phyloP scores from a whole-genome alignment of 2,113 vertebrate genomes.

The Rallus limicola region DNA sequence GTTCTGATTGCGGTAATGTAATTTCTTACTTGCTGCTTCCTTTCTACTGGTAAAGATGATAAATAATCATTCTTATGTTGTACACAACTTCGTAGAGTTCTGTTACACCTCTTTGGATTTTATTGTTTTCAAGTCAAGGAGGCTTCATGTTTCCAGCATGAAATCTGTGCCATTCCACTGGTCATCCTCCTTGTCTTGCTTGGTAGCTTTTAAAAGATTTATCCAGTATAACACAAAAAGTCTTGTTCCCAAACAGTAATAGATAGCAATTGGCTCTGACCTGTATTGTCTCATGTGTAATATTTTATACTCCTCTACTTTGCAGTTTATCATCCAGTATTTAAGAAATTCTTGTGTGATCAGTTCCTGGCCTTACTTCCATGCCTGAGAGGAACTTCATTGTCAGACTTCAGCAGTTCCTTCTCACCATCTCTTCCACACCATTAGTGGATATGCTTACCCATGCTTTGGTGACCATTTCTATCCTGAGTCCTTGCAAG shows the following conservation, averaged over 20 bases:
- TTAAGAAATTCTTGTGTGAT: neutral
- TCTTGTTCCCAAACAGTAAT: neutral
- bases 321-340: neutral
- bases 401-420: neutral
- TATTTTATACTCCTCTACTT: neutral
- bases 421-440: neutral
- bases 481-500: neutral
- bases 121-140: neutral
- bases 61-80: neutral
- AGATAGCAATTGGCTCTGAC: neutral
- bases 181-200: neutral
- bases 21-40: neutral
- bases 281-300: neutral
- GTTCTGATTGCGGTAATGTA: neutral
- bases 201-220: neutral
- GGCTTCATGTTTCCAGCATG: fast-evolving
- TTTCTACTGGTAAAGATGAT: neutral
- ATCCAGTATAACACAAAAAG: neutral
- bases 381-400: neutral
- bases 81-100: neutral
- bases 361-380: neutral
- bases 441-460: neutral
- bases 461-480: neutral
- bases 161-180: neutral
- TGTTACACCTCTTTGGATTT: neutral